Percentiles rank a stretch among this genome's conserved stretches.
phyloP scores from a whole-genome alignment of 1,140 invertebrate genomes.

The Neomicropteryx cornuta region DNA sequence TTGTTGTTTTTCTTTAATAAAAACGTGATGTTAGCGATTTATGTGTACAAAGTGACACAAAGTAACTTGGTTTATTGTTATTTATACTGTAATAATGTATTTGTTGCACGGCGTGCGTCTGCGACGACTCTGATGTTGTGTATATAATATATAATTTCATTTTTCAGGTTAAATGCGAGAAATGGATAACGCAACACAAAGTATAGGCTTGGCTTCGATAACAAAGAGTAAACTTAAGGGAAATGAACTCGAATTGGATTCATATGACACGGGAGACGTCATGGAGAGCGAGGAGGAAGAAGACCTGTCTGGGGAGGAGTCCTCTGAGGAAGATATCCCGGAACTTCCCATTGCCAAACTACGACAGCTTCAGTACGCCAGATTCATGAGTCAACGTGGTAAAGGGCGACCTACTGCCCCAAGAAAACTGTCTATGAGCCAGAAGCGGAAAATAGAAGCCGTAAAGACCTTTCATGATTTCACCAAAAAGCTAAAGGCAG shows the following conservation, averaged over 20 bases:
- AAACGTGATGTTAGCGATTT: too few species aligned
- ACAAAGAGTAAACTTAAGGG: conserved; percentile 19
- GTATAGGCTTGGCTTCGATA: conserved; percentile 19
- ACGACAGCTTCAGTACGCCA: conserved; percentile 31
- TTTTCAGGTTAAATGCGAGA: too few species aligned
- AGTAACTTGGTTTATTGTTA: too few species aligned
- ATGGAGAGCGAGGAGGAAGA: conserved; percentile 25
- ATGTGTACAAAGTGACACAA: too few species aligned
- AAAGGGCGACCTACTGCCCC: conserved; percentile 20
- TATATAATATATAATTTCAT: too few species aligned
- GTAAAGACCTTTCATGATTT: conserved; percentile 38
- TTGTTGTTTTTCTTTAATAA: too few species aligned
- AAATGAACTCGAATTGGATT: conserved; percentile 21
- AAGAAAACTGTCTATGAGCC: conserved; percentile 25
- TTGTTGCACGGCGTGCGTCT: too few species aligned
- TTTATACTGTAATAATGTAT: too few species aligned
- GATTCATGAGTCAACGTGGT: conserved; percentile 27
- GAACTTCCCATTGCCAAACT: conserved; percentile 32
- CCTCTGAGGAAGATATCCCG: too few species aligned
- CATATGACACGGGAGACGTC: conserved; percentile 27
- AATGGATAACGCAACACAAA: conserved; percentile 25
- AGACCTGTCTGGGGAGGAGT: conserved; percentile 21
- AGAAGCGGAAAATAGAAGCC: conserved; percentile 37
- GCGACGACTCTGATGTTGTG: too few species aligned
- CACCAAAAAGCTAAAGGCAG: conserved; percentile 39